Conservation (phyloP, 2,888 invertebrate genomes). For the Volucella inflata region DNA sequence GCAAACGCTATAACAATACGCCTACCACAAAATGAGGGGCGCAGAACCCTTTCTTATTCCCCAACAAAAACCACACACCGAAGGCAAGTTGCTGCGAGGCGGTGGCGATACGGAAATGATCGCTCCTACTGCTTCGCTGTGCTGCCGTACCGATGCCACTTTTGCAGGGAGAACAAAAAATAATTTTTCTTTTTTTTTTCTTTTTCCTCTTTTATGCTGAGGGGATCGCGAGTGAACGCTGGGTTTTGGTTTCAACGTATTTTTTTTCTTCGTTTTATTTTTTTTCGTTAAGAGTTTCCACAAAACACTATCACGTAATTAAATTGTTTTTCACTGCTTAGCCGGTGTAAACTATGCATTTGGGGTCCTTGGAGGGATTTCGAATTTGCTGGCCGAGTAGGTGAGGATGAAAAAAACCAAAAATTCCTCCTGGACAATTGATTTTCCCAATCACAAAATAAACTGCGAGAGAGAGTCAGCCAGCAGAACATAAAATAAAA, state of each 20-base stretch:
- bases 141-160: constrained; percentile 50
- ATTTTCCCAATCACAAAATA: constrained; percentile 75
- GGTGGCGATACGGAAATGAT: constrained; percentile 34
- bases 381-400: constrained; percentile 41
- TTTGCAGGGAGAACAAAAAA: constrained; percentile 45
- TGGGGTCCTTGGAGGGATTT: constrained; percentile 68
- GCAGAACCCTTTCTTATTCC: constrained; percentile 19
- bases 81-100: constrained; percentile 8
- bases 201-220: constrained; percentile 1
- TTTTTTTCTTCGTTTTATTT: constrained; percentile 30
- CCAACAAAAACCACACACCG: constrained; percentile 34
- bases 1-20: constrained; percentile 33
- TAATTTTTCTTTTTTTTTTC: constrained; percentile 20
- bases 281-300: constrained; percentile 40
- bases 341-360: constrained; percentile 56
- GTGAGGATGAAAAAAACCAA: constrained; percentile 60
- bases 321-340: constrained; percentile 67
- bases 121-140: constrained; percentile 25
- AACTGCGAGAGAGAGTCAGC: constrained; percentile 73
- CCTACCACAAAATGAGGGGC: constrained; percentile 22
- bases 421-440: constrained; percentile 71
- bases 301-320: constrained; percentile 72
- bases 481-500: constrained; percentile 62
- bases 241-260: constrained; percentile 25
- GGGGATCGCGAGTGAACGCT: constrained; percentile 47